Evolutionary conservation across 2,113 vertebrate genomes (phyloP).

Genomic region (Acinonyx jubatus): DNA sequence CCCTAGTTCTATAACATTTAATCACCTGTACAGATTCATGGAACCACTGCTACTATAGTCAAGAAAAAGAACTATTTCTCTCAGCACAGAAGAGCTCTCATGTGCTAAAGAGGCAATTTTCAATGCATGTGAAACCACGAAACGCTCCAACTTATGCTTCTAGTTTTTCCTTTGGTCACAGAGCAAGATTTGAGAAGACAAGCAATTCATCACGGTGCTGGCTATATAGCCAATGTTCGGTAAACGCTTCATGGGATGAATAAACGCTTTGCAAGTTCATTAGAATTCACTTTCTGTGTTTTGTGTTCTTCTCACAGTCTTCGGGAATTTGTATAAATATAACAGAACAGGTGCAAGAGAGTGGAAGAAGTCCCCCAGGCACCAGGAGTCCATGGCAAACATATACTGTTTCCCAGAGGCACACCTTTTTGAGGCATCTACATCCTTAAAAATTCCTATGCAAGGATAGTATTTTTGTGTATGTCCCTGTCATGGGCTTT

Average conservation of each 20-base stretch:
- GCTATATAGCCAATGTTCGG: not conserved
- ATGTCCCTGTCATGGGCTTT: not conserved
- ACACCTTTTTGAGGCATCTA: not conserved
- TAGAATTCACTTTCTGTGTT: not conserved
- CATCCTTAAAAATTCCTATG: not conserved
- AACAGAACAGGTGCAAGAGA: constrained; percentile 62
- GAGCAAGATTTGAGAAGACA: not conserved
- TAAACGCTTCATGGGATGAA: not conserved
- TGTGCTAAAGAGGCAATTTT: not conserved
- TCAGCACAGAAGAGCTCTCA: not conserved
- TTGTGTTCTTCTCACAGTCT: constrained; percentile 35
- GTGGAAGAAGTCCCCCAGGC: not conserved
- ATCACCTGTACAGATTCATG: not conserved
- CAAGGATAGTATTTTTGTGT: not conserved
- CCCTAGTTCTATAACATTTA: not conserved
- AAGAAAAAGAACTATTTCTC: not conserved
- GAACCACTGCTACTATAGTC: not conserved
- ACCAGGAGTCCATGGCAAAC: not conserved
- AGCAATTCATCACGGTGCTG: not conserved
- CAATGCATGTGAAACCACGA: not conserved
- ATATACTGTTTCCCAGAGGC: not conserved
- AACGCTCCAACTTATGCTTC: not conserved
- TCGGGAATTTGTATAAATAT: constrained; percentile 54
- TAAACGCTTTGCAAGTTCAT: not conserved
- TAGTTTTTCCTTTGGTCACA: not conserved